Evolutionary conservation across 2,888 invertebrate species (phyloP), one percentile per base, ranked within the genome.

Genomic region (Yponomeuta evonymella): DNA sequence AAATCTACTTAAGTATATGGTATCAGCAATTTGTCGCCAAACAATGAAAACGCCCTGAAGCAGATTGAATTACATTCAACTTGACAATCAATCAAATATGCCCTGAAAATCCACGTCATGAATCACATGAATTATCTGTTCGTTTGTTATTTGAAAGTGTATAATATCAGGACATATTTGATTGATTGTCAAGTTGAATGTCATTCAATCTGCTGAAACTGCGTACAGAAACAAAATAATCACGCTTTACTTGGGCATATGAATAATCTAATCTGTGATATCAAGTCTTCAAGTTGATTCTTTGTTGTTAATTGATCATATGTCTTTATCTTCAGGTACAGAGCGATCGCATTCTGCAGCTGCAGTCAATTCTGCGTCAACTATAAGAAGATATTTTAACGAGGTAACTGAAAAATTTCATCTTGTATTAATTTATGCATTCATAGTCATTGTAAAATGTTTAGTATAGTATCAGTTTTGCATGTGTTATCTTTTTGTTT

Each of bases 241-340:
- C 15, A 58, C 12, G 51, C 51, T 58, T 12, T 51, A 12, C 4
- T 33, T 33, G 5, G 1, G 51, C 51, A 10, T 51, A 51, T 51
- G 2, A 10, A 8, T 15, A 12, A 58, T 58, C 51, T 58, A 58
- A 58, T 58, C 51, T 58, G 15, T 58, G 51, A 58, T 58, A 58
- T 58, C 15, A 58, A 58, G 51, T 12, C 51, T 58, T 15, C 51
- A 15, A 58, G 12, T 58, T 58, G 51, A 58, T 58, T 12, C 12
- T 15, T 15, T 58, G 51, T 58, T 58, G 51, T 58, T 58, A 58
- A 51, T 58, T 58, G 51, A 15, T 58, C 51, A 5, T 70, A 70
- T 73, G 70, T 73, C 29, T 64, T 73, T 68, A 67, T 70, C 30
- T 3, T 69, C 71, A 72, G 48, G 69, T 72, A 23, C 29, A 36